These are phyloP conservation scores for Trogon surrucura DNA, from an alignment of 2,113 vertebrate species.

Conservation along the genomic window DNA sequence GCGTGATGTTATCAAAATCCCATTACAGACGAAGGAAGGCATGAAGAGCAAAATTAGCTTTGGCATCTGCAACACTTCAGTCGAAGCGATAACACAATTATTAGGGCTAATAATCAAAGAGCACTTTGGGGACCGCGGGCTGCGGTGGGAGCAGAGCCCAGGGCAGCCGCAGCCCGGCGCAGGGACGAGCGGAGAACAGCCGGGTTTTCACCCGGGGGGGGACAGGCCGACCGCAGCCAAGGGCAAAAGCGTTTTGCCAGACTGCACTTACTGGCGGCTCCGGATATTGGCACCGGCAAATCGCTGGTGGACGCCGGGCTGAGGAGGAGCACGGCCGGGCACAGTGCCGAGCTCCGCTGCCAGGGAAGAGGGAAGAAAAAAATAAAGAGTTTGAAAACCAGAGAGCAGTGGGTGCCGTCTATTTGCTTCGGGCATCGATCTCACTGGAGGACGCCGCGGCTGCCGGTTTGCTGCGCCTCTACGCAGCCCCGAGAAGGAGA, in stretches of 20 bases:
- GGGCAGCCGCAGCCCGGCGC: accelerated
- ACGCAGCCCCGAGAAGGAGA: not conserved
- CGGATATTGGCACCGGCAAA: not conserved
- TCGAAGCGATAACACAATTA: conserved; percentile 27
- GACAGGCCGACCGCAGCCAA: not conserved
- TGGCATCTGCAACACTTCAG: conserved; percentile 44
- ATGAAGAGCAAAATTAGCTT: conserved; percentile 58
- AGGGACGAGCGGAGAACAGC: accelerated
- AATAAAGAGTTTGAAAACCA: not conserved
- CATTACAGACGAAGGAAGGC: conserved; percentile 50
- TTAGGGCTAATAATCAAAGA: conserved; percentile 53
- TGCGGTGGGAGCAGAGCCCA: not conserved
- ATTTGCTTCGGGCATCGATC: not conserved
- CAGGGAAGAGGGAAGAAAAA: not conserved
- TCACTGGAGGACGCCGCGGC: not conserved
- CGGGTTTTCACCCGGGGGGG: not conserved
- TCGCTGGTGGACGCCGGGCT: not conserved
- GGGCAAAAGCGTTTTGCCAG: not conserved
- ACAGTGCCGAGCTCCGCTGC: not conserved
- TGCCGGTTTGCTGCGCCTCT: not conserved
- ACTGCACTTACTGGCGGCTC: accelerated
- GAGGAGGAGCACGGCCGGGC: not conserved
- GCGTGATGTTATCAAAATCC: conserved; percentile 62
- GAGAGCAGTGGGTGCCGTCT: not conserved
- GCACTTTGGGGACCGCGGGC: not conserved